These are phyloP conservation scores for Aix galericulata DNA, from an alignment of 2,113 vertebrate species.

Conservation along the genomic window DNA sequence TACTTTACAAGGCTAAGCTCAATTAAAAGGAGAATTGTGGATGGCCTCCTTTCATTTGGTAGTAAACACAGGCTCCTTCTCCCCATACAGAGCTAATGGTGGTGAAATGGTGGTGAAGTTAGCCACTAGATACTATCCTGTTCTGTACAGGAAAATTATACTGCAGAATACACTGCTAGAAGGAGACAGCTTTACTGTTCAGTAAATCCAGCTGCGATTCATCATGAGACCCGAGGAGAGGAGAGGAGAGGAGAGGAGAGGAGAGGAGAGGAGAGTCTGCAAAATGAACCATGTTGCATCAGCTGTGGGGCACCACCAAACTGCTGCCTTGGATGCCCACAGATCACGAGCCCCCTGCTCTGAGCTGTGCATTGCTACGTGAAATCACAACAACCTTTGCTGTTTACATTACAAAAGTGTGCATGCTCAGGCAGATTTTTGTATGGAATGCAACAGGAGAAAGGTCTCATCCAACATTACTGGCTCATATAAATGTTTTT, in stretches of 20 bases:
- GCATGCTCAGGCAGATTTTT: background rate
- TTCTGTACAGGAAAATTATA: background rate
- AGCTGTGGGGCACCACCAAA: fast-evolving
- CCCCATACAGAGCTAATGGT: conserved; percentile 30
- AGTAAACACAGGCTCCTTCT: conserved; percentile 53
- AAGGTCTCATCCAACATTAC: background rate
- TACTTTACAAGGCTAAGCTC: conserved; percentile 24
- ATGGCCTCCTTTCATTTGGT: conserved; percentile 44
- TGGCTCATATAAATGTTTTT: background rate
- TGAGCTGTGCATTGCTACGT: background rate
- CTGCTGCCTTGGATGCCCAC: background rate
- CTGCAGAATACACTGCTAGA: background rate
- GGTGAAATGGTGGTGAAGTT: conserved; percentile 1
- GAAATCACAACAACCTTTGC: background rate
- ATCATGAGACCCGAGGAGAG: background rate
- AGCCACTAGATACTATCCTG: background rate
- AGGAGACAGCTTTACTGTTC: background rate
- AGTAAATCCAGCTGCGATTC: background rate
- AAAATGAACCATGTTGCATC: background rate
- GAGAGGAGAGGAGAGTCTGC: background rate
- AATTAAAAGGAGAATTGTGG: conserved; percentile 62
- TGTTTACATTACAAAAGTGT: background rate
- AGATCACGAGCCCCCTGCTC: background rate
- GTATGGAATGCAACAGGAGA: background rate
- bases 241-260: too few relatives aligned